A percentile compares a stretch with the other conserved stretches of the same genome.
Evolutionary conservation across 1,140 invertebrate species (phyloP).

Genomic region (Samia ricini): DNA sequence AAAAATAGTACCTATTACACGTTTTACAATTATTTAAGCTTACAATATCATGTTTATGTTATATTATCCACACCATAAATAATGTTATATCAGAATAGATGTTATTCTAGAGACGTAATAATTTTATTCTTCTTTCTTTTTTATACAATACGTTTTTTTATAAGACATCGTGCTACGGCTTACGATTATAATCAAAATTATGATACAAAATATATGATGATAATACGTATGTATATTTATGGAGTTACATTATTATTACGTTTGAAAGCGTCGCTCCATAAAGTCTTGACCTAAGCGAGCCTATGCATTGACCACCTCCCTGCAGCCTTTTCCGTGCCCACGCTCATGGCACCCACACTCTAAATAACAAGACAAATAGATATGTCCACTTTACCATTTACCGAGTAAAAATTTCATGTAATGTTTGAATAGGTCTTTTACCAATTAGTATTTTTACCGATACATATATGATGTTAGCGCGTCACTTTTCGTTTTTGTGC

Average conservation of each 20-base stretch:
- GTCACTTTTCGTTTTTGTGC: slow-evolving; percentile 46
- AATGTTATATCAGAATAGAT: not conserved
- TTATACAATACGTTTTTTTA: not conserved
- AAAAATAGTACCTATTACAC: too few species aligned
- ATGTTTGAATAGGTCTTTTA: slow-evolving; percentile 74
- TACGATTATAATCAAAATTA: not conserved
- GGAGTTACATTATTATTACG: not conserved
- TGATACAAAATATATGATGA: not conserved
- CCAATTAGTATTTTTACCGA: slow-evolving; percentile 75
- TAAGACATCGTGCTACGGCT: not conserved
- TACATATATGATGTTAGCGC: slow-evolving; percentile 47
- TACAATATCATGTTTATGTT: too few species aligned
- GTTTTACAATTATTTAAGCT: too few species aligned
- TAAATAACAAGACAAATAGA: slow-evolving; percentile 74
- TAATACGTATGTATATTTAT: slow-evolving; percentile 5
- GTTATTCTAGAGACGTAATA: not conserved
- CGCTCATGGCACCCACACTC: slow-evolving; percentile 66
- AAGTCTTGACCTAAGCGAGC: slow-evolving; percentile 3
- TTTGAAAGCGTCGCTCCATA: not conserved
- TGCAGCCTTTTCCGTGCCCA: slow-evolving; percentile 27
- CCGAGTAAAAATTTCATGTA: slow-evolving; percentile 71
- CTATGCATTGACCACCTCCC: not conserved
- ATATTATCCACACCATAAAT: too few species aligned
- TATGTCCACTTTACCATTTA: slow-evolving; percentile 75
- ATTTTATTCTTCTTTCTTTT: not conserved